Evolutionary conservation across 2,888 invertebrate species (phyloP).

Genomic region (Enchytraeus crypticus): DNA sequence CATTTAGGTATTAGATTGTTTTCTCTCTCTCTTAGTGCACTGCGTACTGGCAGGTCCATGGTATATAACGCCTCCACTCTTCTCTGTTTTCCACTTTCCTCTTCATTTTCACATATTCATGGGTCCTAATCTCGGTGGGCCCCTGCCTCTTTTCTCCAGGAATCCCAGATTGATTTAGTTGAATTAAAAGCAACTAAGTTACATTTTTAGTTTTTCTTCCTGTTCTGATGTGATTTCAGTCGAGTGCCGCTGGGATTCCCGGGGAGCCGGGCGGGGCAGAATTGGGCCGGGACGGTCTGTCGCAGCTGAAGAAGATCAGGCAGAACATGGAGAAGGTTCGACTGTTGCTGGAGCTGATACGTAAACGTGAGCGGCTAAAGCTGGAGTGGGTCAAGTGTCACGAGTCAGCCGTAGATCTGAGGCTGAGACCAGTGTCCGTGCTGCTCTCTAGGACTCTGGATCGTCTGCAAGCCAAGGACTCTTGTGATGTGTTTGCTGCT

Average conservation of each 20-base stretch:
- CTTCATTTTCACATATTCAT: too few relatives aligned
- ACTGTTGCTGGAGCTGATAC: constrained; percentile 81
- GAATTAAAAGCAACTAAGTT: not conserved
- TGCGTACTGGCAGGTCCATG: too few relatives aligned
- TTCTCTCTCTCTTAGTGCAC: too few relatives aligned
- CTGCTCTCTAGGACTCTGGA: constrained; percentile 69
- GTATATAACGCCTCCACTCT: too few relatives aligned
- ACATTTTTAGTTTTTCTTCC: not conserved
- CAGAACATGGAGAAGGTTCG: constrained; percentile 88
- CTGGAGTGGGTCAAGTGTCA: constrained; percentile 64
- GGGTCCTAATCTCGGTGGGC: too few relatives aligned
- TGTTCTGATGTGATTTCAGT: not conserved
- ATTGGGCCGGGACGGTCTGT: not conserved
- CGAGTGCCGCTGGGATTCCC: not conserved
- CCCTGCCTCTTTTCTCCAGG: too few relatives aligned
- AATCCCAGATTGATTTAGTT: too few relatives aligned
- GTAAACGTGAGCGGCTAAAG: constrained; percentile 90
- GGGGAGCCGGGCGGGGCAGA: not conserved
- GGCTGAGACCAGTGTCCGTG: constrained; percentile 72
- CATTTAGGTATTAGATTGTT: too few relatives aligned
- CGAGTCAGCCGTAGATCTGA: constrained; percentile 61
- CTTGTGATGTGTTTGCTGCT: constrained; percentile 78
- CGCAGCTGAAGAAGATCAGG: constrained; percentile 54
- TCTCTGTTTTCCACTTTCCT: too few relatives aligned
- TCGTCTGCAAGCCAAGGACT: constrained; percentile 68